These are phyloP conservation scores for Tenualosa ilisha DNA, from an alignment of 2,797 vertebrate species.

Conservation along the genomic window DNA sequence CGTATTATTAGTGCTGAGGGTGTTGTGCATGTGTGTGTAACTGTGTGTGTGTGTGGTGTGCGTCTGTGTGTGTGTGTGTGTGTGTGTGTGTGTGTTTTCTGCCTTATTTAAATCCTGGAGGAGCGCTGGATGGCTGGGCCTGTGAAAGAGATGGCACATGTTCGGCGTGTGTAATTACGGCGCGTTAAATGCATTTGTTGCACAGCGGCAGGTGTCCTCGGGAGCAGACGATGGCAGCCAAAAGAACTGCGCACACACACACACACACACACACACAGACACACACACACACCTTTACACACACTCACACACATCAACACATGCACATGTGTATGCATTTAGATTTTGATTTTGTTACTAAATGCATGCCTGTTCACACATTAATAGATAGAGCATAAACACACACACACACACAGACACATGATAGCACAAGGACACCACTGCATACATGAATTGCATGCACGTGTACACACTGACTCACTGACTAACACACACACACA, in stretches of 20 bases:
- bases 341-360: background rate
- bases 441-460: background rate
- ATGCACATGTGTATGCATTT: background rate
- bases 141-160: background rate
- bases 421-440: background rate
- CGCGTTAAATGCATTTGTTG: slow-evolving; percentile 22
- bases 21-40: background rate
- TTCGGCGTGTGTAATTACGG: background rate
- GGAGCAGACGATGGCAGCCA: slow-evolving; percentile 6
- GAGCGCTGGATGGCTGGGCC: background rate
- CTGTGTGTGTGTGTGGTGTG: background rate
- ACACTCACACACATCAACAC: background rate
- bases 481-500: slow-evolving; percentile 17
- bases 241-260: background rate
- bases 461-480: background rate
- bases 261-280: slow-evolving; percentile 18
- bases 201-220: slow-evolving; percentile 5
- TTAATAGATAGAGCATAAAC: slow-evolving; percentile 24
- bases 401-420: slow-evolving; percentile 34
- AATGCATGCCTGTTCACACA: background rate
- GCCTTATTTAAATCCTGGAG: slow-evolving; percentile 21
- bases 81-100: background rate
- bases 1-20: slow-evolving; percentile 19
- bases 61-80: slow-evolving; percentile 12
- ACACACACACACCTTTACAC: background rate